phyloP scores from a whole-genome alignment of 2,888 invertebrate species.

The Itoplectis maculator region DNA sequence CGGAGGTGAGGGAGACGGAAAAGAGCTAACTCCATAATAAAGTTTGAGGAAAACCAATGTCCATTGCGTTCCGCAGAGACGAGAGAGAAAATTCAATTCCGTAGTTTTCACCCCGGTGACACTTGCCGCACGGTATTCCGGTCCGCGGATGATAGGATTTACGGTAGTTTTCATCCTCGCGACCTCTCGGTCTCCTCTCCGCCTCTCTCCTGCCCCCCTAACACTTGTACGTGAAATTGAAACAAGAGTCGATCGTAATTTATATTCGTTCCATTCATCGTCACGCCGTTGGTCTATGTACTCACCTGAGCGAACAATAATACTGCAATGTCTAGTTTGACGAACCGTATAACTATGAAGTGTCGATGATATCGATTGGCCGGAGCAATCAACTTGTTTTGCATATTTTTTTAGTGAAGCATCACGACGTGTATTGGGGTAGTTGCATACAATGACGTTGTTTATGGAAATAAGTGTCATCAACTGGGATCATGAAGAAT shows the following conservation, averaged over 20 bases:
- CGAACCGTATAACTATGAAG: neutral
- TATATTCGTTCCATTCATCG: conserved; percentile 45
- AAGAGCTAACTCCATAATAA: conserved; percentile 65
- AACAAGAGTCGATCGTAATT: conserved; percentile 55
- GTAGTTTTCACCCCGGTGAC: conserved; percentile 54
- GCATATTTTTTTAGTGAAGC: too few species aligned
- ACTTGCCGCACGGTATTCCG: conserved; percentile 60
- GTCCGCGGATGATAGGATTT: conserved; percentile 61
- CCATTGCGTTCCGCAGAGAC: conserved; percentile 48
- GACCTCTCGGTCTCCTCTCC: neutral
- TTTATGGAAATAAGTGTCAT: too few species aligned
- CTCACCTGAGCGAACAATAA: neutral
- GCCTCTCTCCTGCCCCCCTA: neutral
- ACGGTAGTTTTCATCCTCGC: conserved; percentile 53
- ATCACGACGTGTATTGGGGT: too few species aligned
- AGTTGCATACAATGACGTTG: too few species aligned
- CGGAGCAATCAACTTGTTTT: too few species aligned
- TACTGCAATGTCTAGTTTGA: neutral
- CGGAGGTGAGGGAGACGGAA: conserved; percentile 13
- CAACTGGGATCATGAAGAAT: too few species aligned
- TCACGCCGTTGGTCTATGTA: neutral
- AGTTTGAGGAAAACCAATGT: conserved; percentile 67
- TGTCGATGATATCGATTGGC: too few species aligned
- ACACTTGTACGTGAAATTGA: conserved; percentile 43
- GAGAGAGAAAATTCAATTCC: conserved; percentile 63